A percentile compares a stretch with the other conserved stretches of the same genome.
Evolutionary conservation across 1,140 invertebrate genomes (phyloP).

Genomic region (Solenopsis invicta): DNA sequence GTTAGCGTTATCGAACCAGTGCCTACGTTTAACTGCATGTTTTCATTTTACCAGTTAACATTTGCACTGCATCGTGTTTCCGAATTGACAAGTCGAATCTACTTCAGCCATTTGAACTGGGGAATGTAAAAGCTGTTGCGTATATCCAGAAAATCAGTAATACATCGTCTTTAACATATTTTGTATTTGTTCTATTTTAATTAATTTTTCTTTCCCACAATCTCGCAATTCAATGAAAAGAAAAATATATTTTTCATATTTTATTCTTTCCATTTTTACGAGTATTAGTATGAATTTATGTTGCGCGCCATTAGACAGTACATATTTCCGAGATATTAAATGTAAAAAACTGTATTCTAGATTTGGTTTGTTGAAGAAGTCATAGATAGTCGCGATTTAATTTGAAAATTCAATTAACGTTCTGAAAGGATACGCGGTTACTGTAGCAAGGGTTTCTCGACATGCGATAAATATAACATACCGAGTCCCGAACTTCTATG

Average conservation of each 20-base stretch:
- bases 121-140: neutral
- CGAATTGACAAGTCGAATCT: neutral
- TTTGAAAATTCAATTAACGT: conserved; percentile 56
- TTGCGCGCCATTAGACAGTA: neutral
- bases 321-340: neutral
- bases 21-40: conserved; percentile 53
- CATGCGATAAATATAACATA: conserved; percentile 2
- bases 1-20: conserved; percentile 48
- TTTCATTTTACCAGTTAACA: conserved; percentile 12
- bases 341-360: neutral
- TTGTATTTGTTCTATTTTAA: neutral
- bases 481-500: neutral
- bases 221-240: no score
- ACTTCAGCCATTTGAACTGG: neutral
- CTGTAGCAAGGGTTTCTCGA: conserved; percentile 9
- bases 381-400: neutral
- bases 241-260: neutral
- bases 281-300: neutral
- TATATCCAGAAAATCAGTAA: neutral
- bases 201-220: neutral
- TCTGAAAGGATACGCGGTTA: neutral
- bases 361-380: neutral
- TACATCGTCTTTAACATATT: neutral
- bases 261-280: neutral
- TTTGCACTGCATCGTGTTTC: conserved; percentile 40